A percentile compares a stretch with the other conserved stretches of the same genome.
Conservation (phyloP, 2,113 vertebrate species). For the Oncorhynchus gorbuscha region DNA sequence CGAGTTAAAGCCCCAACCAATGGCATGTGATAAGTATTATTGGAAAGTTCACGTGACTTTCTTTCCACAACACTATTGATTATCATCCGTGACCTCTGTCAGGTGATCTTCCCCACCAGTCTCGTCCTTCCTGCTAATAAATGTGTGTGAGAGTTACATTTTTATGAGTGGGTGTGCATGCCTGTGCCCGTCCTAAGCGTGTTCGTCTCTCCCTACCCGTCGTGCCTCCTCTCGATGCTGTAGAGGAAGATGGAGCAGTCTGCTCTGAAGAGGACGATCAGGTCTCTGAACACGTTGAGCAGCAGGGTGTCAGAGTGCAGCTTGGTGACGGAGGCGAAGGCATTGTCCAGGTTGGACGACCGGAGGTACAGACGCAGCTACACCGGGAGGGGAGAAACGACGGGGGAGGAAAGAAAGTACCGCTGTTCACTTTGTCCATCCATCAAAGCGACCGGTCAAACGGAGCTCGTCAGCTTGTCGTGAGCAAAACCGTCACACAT, state of each 20-base stretch:
- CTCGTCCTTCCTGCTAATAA: too few relatives aligned
- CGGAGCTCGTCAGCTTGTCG: too few relatives aligned
- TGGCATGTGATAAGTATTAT: neutral
- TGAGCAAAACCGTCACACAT: too few relatives aligned
- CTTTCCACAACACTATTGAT: neutral
- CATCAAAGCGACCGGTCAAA: too few relatives aligned
- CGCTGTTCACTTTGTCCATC: too few relatives aligned
- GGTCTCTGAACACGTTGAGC: conserved; percentile 93
- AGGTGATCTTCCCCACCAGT: too few relatives aligned
- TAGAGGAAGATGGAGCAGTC: conserved; percentile 98
- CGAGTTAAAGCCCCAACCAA: neutral
- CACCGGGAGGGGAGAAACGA: neutral
- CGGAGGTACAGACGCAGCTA: conserved; percentile 91
- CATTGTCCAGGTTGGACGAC: conserved; percentile 94
- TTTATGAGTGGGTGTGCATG: too few relatives aligned
- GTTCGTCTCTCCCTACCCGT: conserved; percentile 76
- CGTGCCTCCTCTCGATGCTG: conserved; percentile 85
- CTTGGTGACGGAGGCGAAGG: conserved; percentile 91
- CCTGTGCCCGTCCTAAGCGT: neutral
- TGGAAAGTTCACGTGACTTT: neutral
- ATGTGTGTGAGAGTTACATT: too few relatives aligned
- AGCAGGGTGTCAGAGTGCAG: conserved; percentile 87
- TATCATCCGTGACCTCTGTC: neutral
- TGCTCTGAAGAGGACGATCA: conserved; percentile 89
- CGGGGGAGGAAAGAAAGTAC: too few relatives aligned